phyloP scores from a whole-genome alignment of 2,797 vertebrate species.

The Australoheros facetus region DNA sequence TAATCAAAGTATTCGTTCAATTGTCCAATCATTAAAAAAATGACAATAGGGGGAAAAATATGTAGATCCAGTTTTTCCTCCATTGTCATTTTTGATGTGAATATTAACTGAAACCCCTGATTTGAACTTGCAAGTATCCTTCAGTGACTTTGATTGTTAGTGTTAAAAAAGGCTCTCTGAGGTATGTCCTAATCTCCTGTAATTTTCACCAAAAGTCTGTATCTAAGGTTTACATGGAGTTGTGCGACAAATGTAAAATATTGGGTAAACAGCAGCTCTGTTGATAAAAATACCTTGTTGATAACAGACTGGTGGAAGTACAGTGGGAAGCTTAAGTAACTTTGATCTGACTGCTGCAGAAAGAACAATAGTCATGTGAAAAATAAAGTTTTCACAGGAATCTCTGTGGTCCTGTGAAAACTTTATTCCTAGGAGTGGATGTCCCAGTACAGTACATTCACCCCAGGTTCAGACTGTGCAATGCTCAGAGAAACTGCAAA shows the following conservation, averaged over 20 bases:
- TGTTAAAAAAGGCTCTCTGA: not conserved
- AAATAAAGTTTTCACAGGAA: not conserved
- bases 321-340: not conserved
- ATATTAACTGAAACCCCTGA: too few species aligned
- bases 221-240: not conserved
- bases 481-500: not conserved
- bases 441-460: not conserved
- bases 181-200: not conserved
- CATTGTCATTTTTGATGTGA: too few species aligned
- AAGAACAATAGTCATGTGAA: not conserved
- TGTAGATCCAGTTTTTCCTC: too few species aligned
- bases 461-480: not conserved
- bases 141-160: not conserved
- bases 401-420: too few species aligned
- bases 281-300: not conserved
- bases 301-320: fast-evolving
- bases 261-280: not conserved
- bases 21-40: too few species aligned
- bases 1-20: not conserved
- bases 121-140: too few species aligned
- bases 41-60: too few species aligned
- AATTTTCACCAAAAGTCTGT: not conserved
- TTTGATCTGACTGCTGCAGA: not conserved
- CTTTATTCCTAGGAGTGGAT: not conserved
- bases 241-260: not conserved